A percentile compares a stretch with the other conserved stretches of the same genome.
Evolutionary conservation across 35 echinoderm and acorn worm genomes (phyloP).

Genomic region (Acanthaster planci): DNA sequence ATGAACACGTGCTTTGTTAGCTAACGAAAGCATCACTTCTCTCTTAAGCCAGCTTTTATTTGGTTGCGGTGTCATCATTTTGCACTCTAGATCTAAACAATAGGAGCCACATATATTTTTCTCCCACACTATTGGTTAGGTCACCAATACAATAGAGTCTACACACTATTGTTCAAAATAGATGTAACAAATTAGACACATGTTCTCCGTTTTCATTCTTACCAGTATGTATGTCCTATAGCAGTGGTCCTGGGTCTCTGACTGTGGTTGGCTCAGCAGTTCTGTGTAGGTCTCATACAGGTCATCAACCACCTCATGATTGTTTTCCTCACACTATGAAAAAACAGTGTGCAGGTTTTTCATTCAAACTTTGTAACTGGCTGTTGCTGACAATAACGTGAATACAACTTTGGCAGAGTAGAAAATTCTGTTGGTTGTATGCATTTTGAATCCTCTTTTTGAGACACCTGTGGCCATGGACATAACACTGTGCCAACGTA

Average conservation of each 20-base stretch:
- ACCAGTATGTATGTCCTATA: conserved; percentile 26
- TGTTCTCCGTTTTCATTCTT: not conserved
- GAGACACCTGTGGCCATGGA: too few relatives aligned
- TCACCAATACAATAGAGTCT: too few relatives aligned
- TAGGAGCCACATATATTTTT: too few relatives aligned
- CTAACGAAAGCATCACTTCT: too few relatives aligned
- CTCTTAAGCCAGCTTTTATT: too few relatives aligned
- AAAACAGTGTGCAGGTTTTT: not conserved
- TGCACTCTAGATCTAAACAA: too few relatives aligned
- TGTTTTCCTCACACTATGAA: conserved; percentile 27
- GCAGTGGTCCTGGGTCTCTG: not conserved
- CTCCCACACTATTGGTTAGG: too few relatives aligned
- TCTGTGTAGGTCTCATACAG: conserved; percentile 41
- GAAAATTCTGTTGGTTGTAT: not conserved
- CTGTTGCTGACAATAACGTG: not conserved
- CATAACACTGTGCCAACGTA: too few relatives aligned
- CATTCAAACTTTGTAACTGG: not conserved
- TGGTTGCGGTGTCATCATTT: too few relatives aligned
- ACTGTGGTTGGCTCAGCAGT: not conserved
- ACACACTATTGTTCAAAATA: too few relatives aligned
- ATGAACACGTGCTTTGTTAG: too few relatives aligned
- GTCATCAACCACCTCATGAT: conserved; percentile 16
- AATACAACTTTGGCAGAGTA: not conserved
- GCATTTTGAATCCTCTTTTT: not conserved
- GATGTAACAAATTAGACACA: too few relatives aligned